Evolutionary conservation across 2,113 vertebrate genomes (phyloP), one percentile per base, ranked within the genome.

Genomic region (Menidia beryllina): DNA sequence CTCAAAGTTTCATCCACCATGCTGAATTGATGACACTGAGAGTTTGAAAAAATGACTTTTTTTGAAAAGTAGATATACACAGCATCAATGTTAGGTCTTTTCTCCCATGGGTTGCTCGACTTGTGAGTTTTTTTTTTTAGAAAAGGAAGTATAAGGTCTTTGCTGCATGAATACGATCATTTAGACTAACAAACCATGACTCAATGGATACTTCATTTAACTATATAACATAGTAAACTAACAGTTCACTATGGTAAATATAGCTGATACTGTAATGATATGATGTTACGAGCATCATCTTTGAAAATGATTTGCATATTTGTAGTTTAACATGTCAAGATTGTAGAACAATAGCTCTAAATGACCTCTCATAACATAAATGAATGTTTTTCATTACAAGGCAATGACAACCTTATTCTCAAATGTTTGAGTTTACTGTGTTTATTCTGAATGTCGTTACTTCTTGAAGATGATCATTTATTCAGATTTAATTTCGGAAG

Each of bases 401-500:
- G 7, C 30, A 1, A 34, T 34, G 30, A 34, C 30, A 34, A 34
- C 7, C 10, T 34, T 50, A 47, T 70, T 64, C n/a, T n/a, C n/a
- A n/a, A n/a, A n/a, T n/a, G n/a, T n/a, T 30, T 12, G 11, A 54
- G 56, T 54, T 66, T 7, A 5, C 47, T 15, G 27, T 23, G 19
- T 53, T 59, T 15, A 39, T 58, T 54, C 52, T 23, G 20, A 27
- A 11, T n/a, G 26, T 9, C 19, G 49, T 51, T 5, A 67, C 11
- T 70, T 68, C 23, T 50, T 49, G 6, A n/a, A n/a, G 69, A 54
- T 72, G 59, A 73, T 43, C 30, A 61, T 24, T 12, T 38, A 17
- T 45, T 53, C 58, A 51, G 38, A 78, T 30, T 67, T 13, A 7
- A 69, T 73, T 67, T 34, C 7, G 56, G 57, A 67, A 56, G 49